These are phyloP conservation scores for Cremastobaeus sp. DNA, from an alignment of 2,888 invertebrate species.

Conservation along the genomic window DNA sequence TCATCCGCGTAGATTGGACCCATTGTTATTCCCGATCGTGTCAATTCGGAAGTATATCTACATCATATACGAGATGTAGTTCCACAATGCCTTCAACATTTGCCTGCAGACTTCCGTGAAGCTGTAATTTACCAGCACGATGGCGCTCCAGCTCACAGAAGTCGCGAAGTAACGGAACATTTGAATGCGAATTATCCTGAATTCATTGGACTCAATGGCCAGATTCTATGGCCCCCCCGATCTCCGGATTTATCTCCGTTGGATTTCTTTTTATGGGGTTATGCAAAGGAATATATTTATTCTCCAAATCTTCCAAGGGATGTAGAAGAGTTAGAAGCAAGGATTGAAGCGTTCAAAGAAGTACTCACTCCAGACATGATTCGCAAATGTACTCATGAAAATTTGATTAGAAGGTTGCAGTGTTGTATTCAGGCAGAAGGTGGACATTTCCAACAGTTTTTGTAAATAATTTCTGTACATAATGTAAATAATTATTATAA, in stretches of 20 bases:
- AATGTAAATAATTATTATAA: too few species aligned
- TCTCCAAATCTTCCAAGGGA: neutral
- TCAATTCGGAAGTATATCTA: too few species aligned
- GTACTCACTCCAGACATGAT: neutral
- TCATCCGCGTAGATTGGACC: too few species aligned
- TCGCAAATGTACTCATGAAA: neutral
- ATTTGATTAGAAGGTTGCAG: neutral
- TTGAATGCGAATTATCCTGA: neutral
- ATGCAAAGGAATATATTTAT: slow-evolving; percentile 1
- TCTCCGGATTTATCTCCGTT: slow-evolving; percentile 16
- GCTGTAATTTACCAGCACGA: too few species aligned
- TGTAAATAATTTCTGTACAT: too few species aligned
- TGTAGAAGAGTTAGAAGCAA: neutral
- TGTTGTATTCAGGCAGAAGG: neutral
- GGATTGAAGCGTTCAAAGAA: neutral
- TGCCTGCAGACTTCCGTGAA: too few species aligned
- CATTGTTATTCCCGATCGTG: too few species aligned
- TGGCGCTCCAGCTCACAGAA: slow-evolving; percentile 10
- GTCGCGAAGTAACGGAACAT: neutral
- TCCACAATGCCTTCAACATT: too few species aligned
- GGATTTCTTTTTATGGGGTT: slow-evolving; percentile 23
- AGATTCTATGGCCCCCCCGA: slow-evolving; percentile 14
- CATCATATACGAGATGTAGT: too few species aligned
- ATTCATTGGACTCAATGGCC: neutral
- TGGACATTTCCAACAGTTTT: slow-evolving; percentile 2